Evolutionary conservation across 2,888 invertebrate genomes (phyloP).

Genomic region (Plagodis pulveraria): DNA sequence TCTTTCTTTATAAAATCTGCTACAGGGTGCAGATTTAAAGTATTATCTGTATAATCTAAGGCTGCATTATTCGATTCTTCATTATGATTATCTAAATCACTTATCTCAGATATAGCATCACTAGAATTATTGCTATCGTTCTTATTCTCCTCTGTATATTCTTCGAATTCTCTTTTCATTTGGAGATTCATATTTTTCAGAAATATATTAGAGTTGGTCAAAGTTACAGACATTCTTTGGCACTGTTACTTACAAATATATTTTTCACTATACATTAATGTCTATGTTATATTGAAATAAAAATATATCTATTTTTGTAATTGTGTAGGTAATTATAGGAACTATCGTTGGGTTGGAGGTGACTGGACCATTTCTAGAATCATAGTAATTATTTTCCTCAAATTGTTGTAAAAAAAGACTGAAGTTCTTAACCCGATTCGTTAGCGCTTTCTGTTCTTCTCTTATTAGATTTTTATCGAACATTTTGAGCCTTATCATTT

Average conservation of each 20-base stretch:
- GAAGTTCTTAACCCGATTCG: constrained; percentile 29
- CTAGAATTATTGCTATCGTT: constrained; percentile 72
- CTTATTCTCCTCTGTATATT: constrained; percentile 66
- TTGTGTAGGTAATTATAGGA: constrained; percentile 84
- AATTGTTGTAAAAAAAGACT: not conserved
- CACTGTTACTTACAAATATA: constrained; percentile 57
- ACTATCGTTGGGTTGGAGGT: constrained; percentile 85
- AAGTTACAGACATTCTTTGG: constrained; percentile 72
- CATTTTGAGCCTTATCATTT: too few species aligned
- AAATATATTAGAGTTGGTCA: constrained; percentile 70
- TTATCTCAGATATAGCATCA: constrained; percentile 73
- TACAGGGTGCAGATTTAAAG: constrained; percentile 72
- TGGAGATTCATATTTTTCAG: constrained; percentile 74
- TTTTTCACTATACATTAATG: constrained; percentile 57
- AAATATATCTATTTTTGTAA: constrained; percentile 78
- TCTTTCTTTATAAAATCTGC: constrained; percentile 81
- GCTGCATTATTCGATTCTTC: constrained; percentile 62
- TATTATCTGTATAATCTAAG: constrained; percentile 72
- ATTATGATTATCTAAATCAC: constrained; percentile 72
- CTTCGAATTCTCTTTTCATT: constrained; percentile 78
- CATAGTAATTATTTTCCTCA: not conserved
- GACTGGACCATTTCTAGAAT: constrained; percentile 63
- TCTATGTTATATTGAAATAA: constrained; percentile 71
- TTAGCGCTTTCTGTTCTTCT: not conserved
- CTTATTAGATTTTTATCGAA: too few species aligned